Evolutionary conservation across 2,113 vertebrate species (phyloP), one percentile per base, ranked within the genome.

Genomic region (Amphiprion ocellaris): DNA sequence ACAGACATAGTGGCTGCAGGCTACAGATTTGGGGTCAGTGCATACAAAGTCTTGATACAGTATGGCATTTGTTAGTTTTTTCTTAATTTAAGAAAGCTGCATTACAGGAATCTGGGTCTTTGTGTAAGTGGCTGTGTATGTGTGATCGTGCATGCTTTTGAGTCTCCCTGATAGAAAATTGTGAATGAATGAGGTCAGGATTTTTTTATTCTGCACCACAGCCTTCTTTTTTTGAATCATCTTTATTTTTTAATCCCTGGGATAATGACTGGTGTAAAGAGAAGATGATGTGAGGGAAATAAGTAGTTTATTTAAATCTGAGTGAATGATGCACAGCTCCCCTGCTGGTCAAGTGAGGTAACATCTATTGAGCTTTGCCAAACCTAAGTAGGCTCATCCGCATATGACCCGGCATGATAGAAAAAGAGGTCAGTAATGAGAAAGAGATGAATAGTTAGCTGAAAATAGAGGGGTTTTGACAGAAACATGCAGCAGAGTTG

Each of bases 361-460:
- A 41, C 71, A 77, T 74, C 66, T 53, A 61, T 79, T 79, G 77
- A 56, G 79, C 63, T 37, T 49, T 85, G 83, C 79, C 87, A 87
- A 83, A 86, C 37, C 63, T 59, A 87, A 90, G 87, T 82, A 79
- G 82, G 88, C 86, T 90, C 84, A 81, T 91, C 90, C 68, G 68
- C 58, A 24, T 91, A 87, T 91, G 89, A 90, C 89, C 87, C 84
- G 85, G 87, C 79, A 87, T 72, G 85, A 81, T 52, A 67, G 69
- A 83, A 88, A 92, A 92, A 69, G 82, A 90, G 87, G 88, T 89
- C 87, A 84, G 73, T 84, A 89, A 87, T 82, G 83, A 86, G 89
- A 82, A 83, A 88, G 82, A 87, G 78, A 83, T 69, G 61, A 83
- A 84, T 77, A 81, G 74, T 80, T 64, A n/a, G 84, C 81, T 85